These are phyloP conservation scores for Pygoscelis antarcticus DNA, from an alignment of 2,113 vertebrate genomes.

Conservation along the genomic window DNA sequence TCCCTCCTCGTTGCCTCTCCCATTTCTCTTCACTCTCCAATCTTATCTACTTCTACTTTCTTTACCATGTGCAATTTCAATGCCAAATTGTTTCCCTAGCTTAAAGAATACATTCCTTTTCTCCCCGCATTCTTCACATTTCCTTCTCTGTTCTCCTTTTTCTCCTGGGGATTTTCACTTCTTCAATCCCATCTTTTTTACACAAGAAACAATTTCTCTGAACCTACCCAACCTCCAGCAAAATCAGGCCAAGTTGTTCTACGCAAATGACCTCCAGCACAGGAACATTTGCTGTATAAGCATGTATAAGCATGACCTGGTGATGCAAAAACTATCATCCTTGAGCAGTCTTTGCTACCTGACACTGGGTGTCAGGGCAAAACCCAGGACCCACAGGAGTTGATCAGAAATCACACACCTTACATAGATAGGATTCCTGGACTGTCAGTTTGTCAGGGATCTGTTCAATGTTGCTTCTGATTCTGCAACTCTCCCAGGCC, in stretches of 20 bases:
- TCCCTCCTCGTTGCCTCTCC: background rate
- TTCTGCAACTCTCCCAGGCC: background rate
- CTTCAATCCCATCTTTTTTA: background rate
- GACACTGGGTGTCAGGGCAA: background rate
- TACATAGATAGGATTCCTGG: background rate
- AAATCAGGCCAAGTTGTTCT: background rate
- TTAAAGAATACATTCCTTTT: background rate
- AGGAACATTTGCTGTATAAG: background rate
- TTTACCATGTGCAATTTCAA: background rate
- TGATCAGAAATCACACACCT: background rate
- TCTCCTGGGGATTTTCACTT: background rate
- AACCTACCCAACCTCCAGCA: background rate
- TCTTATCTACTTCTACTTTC: background rate
- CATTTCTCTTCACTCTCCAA: background rate
- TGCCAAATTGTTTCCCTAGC: background rate
- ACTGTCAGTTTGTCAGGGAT: background rate
- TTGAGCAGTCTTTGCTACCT: background rate
- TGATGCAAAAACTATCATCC: background rate
- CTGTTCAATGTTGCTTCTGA: background rate
- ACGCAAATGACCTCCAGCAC: background rate
- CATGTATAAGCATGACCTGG: background rate
- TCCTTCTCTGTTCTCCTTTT: background rate
- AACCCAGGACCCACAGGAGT: background rate
- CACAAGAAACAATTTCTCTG: background rate
- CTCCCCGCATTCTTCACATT: background rate